These are phyloP conservation scores for Scelioninae gen. 1 DNA, from an alignment of 2,888 invertebrate species.

Conservation along the genomic window DNA sequence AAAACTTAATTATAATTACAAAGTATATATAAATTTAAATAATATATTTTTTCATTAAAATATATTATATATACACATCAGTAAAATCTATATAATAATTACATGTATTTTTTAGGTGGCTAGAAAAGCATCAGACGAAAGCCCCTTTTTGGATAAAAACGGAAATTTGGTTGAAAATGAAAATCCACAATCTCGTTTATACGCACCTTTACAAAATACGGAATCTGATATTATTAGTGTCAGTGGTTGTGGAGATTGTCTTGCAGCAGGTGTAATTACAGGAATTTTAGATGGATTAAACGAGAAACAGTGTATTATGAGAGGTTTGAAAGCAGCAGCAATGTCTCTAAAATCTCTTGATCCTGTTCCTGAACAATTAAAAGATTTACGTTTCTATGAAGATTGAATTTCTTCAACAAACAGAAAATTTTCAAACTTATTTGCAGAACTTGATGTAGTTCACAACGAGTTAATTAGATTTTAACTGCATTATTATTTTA, in stretches of 20 bases:
- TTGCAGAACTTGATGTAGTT: too few species aligned
- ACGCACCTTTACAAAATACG: constrained; percentile 71
- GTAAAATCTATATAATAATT: too few species aligned
- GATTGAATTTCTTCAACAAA: too few species aligned
- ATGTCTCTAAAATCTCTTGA: constrained; percentile 79
- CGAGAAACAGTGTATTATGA: constrained; percentile 76
- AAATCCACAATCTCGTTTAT: constrained; percentile 76
- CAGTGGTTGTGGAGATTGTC: constrained; percentile 83
- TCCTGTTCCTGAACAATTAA: constrained; percentile 77
- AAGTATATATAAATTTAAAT: too few species aligned
- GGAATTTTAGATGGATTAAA: constrained; percentile 78
- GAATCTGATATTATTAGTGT: constrained; percentile 74
- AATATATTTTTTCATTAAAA: too few species aligned
- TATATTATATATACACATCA: too few species aligned
- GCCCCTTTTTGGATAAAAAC: constrained; percentile 74
- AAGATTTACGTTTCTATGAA: too few species aligned
- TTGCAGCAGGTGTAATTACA: constrained; percentile 80
- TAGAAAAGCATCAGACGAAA: constrained; percentile 70
- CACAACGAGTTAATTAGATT: too few species aligned
- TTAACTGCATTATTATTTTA: too few species aligned
- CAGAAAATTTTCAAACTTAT: too few species aligned
- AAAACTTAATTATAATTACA: too few species aligned
- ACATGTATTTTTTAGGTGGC: constrained; percentile 71
- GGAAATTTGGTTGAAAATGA: constrained; percentile 71
- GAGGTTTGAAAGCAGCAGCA: constrained; percentile 79